These are phyloP conservation scores for Xiphophorus couchianus DNA, from an alignment of 2,113 vertebrate species.

Conservation along the genomic window DNA sequence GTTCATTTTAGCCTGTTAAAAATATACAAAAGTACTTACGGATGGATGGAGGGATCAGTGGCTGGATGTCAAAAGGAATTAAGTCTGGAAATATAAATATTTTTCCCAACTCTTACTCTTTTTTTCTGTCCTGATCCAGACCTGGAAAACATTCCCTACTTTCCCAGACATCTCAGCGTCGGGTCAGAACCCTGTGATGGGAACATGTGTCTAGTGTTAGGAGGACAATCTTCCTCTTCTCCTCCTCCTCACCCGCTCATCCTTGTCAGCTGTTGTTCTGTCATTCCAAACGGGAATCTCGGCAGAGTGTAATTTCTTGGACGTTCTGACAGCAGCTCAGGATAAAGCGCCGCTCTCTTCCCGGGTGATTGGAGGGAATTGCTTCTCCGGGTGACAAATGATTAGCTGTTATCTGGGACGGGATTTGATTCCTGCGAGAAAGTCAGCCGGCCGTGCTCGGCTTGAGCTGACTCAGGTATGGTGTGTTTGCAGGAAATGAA, in stretches of 20 bases:
- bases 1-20: no score
- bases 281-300: slow-evolving; percentile 53
- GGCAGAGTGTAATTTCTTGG: slow-evolving; percentile 88
- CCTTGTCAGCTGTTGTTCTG: slow-evolving; percentile 68
- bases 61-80: no score
- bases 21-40: not conserved
- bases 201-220: not conserved
- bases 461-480: slow-evolving; percentile 93
- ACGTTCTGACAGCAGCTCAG: slow-evolving; percentile 90
- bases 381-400: slow-evolving; percentile 97
- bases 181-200: not conserved
- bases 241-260: slow-evolving; percentile 11
- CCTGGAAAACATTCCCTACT: not conserved
- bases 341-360: slow-evolving; percentile 92
- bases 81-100: not conserved
- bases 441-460: slow-evolving; percentile 35
- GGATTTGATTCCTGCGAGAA: slow-evolving; percentile 91
- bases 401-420: slow-evolving; percentile 96
- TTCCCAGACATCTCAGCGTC: not conserved
- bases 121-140: no score
- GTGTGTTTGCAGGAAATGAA: slow-evolving; percentile 89
- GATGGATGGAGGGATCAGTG: not conserved
- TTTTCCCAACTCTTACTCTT: no score
- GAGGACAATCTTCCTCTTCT: slow-evolving; percentile 25
- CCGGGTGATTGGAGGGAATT: slow-evolving; percentile 96